Conservation (phyloP, 1,140 invertebrate species). For the Acromyrmex echinatior region DNA sequence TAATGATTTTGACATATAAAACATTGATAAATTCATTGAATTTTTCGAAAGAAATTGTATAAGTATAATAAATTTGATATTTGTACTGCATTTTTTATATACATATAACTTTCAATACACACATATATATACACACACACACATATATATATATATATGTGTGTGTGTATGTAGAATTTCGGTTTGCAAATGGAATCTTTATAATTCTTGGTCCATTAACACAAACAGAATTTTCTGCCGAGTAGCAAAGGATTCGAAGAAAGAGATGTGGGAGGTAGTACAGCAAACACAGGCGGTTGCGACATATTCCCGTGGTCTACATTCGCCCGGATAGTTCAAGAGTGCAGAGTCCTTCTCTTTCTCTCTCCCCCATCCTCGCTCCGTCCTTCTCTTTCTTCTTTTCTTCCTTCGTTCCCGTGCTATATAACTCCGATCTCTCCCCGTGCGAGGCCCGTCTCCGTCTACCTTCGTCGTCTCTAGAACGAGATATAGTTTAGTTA, state of each 20-base stretch:
- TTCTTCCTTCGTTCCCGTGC: conserved; percentile 33
- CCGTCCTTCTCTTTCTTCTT: conserved; percentile 33
- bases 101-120: too few relatives aligned
- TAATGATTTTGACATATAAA: background rate
- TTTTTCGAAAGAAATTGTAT: background rate
- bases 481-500: conserved; percentile 81
- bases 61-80: background rate
- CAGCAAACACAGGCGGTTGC: conserved; percentile 72
- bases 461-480: conserved; percentile 56
- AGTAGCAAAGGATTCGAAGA: conserved; percentile 26
- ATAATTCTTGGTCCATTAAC: background rate
- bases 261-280: conserved; percentile 68
- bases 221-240: conserved; percentile 40
- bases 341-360: conserved; percentile 68
- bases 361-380: conserved; percentile 4
- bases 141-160: too few relatives aligned
- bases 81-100: too few relatives aligned
- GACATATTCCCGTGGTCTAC: conserved; percentile 74
- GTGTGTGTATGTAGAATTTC: too few relatives aligned
- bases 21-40: background rate
- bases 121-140: too few relatives aligned
- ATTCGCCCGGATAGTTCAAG: conserved; percentile 77
- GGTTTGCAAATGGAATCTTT: background rate
- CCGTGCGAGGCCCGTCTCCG: background rate
- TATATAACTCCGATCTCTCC: conserved; percentile 57